Evolutionary conservation across 2,888 invertebrate species (phyloP), one percentile per base, ranked within the genome.

Genomic region (Rhorus exstirpatorius): DNA sequence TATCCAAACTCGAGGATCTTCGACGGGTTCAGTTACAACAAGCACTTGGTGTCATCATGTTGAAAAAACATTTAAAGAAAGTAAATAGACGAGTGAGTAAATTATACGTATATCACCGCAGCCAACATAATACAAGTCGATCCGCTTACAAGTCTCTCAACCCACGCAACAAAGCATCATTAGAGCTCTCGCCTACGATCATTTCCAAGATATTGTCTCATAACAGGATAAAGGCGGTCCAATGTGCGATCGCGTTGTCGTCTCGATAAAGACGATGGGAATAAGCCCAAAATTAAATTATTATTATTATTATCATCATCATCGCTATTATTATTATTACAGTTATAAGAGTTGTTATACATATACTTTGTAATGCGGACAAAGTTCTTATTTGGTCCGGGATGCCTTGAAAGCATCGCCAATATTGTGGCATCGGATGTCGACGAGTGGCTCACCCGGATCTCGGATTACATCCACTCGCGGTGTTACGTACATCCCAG

Each of bases 371-470:
- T 24, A 55, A 79, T 35, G 74, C 60, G 55, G 51, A 51, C 68
- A 68, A 41, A 65, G 61, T 83, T 81, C 67, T 85, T 86, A 88
- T 87, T 87, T 86, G 84, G 63, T 81, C 61, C 79, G 79, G 85
- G 78, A 82, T 78, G 74, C 78, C 82, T 83, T 87, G 87, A 88
- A 88, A 88, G 88, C 88, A 87, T 87, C 84, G 88, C 83, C 88
- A 84, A 88, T 88, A 88, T 88, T 87, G 84, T 83, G 86, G 83
- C 86, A 86, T 88, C 87, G 84, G 79, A 82, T 88, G 84, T 87
- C 86, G 77, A 78, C 79, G 76, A 74, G 81, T 74, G 79, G 78
- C 78, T 78, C 82, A 75, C 78, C 58, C 82, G 78, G 70, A 78
- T 82, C 74, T 82, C 82, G 75, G 82, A 82, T 82, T 82, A 82